phyloP scores from a whole-genome alignment of 1,140 invertebrate species.

The Hormaphis cornu region DNA sequence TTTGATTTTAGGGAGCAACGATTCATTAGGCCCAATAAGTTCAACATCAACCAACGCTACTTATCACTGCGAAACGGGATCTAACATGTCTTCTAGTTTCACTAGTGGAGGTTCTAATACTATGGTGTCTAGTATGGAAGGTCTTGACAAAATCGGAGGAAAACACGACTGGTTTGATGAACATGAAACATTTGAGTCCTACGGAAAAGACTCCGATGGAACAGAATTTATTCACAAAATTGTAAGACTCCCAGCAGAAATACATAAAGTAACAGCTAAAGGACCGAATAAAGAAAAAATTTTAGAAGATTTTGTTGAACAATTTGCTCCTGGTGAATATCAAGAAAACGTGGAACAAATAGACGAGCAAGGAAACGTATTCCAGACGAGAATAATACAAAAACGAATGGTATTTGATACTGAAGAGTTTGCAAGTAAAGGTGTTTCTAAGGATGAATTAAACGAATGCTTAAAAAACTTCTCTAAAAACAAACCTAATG shows the following conservation, averaged over 20 bases:
- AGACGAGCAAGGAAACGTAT: constrained; percentile 47
- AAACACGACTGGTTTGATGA: constrained; percentile 43
- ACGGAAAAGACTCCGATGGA: background rate
- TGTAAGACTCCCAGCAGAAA: constrained; percentile 47
- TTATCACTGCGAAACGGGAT: constrained; percentile 73
- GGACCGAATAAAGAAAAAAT: constrained; percentile 47
- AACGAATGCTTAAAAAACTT: constrained; percentile 37
- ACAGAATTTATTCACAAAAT: constrained; percentile 45
- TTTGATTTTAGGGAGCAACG: constrained; percentile 54
- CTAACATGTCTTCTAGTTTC: constrained; percentile 68
- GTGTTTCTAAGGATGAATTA: constrained; percentile 35
- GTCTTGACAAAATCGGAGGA: constrained; percentile 45
- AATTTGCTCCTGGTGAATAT: constrained; percentile 47
- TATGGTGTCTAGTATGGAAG: constrained; percentile 61
- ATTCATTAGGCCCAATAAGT: constrained; percentile 58
- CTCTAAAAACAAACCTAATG: constrained; percentile 2
- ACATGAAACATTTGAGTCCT: constrained; percentile 43
- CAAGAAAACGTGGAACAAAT: constrained; percentile 45
- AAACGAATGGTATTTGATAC: constrained; percentile 44
- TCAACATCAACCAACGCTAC: constrained; percentile 70
- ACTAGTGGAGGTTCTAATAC: constrained; percentile 67
- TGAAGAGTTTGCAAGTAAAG: constrained; percentile 36
- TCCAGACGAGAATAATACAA: constrained; percentile 46
- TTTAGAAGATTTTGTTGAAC: constrained; percentile 45
- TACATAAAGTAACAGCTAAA: constrained; percentile 48